These are phyloP conservation scores for Drosophila sp. DNA, from an alignment of 1,140 invertebrate genomes.

Conservation along the genomic window DNA sequence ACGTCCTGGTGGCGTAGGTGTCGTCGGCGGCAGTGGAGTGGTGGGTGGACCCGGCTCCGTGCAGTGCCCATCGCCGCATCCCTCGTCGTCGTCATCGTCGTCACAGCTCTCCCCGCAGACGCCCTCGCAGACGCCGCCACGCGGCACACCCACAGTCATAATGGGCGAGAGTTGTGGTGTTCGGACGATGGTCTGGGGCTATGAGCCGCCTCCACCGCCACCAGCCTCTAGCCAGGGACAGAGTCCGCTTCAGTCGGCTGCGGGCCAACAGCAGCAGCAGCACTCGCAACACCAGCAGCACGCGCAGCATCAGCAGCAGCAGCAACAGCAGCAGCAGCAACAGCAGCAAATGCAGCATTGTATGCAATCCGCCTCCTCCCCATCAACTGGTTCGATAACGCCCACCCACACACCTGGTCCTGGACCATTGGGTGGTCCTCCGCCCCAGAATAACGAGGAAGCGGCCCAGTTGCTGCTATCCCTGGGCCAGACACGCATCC, in stretches of 20 bases:
- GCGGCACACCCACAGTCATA: slow-evolving; percentile 92
- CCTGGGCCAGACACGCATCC: slow-evolving; percentile 87
- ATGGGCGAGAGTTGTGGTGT: slow-evolving; percentile 96
- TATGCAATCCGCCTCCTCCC: slow-evolving; percentile 73
- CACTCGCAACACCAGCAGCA: slow-evolving; percentile 50
- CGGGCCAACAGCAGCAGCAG: slow-evolving; percentile 41
- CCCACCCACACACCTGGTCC: slow-evolving; percentile 81
- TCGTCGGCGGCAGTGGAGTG: slow-evolving; percentile 13
- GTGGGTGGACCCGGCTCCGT: slow-evolving; percentile 28
- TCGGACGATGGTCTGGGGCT: slow-evolving; percentile 93
- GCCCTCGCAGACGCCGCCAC: slow-evolving; percentile 85
- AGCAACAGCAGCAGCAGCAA: slow-evolving; percentile 80
- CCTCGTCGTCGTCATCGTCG: slow-evolving; percentile 76
- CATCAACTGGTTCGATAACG: slow-evolving; percentile 72
- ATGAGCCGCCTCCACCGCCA: slow-evolving; percentile 76
- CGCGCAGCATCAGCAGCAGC: slow-evolving; percentile 71
- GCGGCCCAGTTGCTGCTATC: slow-evolving; percentile 92
- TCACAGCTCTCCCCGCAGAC: slow-evolving; percentile 85
- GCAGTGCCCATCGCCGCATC: slow-evolving; percentile 83
- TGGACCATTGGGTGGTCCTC: slow-evolving; percentile 36
- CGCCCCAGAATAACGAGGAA: slow-evolving; percentile 87
- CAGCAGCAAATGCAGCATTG: slow-evolving; percentile 68
- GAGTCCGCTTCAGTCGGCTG: slow-evolving; percentile 28
- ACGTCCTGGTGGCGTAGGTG: slow-evolving; percentile 71
- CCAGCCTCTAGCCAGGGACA: slow-evolving; percentile 47